Base-by-base conservation (phyloP, 2,888 invertebrate genomes). In the Philereme vetulata region DNA sequence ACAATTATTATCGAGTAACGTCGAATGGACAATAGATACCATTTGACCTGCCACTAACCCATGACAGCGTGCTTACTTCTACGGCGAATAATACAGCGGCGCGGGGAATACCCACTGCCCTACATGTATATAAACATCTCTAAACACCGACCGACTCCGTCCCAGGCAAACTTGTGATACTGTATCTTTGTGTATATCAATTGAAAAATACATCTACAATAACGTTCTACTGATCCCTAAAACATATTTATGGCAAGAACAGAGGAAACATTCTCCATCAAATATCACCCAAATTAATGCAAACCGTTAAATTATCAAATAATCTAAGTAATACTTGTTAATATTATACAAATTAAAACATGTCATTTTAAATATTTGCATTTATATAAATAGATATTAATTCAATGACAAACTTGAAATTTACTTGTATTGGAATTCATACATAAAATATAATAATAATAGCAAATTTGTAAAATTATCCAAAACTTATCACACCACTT, bases 391-490 rank as follows among this genome's bases (percentile, higher is more conserved):
- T 67, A 72, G 60, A 65, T 64, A 68, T 67, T 70, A 72, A 76
- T 80, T 76, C 76, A 80, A 85, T 76, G 80, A 85, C 77, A 78
- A 86, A 82, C 84, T 88, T 76, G 75, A 86, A 86, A 88, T 89
- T 88, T 82, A 62, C 57, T 80, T 79, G 85, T 85, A 85, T 85
- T 86, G 88, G 88, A 90, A 88, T 88, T 86, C 86, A 89, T 90
- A 90, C 88, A 87, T 85, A 92, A 90, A 90, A 90, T 55, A 58
- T 54, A 58, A 58, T 61, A 61, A 58, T 53, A 61, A 57, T 90
- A 90, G 90, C 90, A 90, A 90, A 91, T 90, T 92, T 92, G 92
- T 92, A 92, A 92, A 92, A 92, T 90, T 90, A 91, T 92, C 92
- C 88, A 92, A 92, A 92, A 92, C 90, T 88, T 92, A 92, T 92